Evolutionary conservation across 2,113 vertebrate species (phyloP), one percentile per base, ranked within the genome.

Genomic region (Nyctibius bracteatus): DNA sequence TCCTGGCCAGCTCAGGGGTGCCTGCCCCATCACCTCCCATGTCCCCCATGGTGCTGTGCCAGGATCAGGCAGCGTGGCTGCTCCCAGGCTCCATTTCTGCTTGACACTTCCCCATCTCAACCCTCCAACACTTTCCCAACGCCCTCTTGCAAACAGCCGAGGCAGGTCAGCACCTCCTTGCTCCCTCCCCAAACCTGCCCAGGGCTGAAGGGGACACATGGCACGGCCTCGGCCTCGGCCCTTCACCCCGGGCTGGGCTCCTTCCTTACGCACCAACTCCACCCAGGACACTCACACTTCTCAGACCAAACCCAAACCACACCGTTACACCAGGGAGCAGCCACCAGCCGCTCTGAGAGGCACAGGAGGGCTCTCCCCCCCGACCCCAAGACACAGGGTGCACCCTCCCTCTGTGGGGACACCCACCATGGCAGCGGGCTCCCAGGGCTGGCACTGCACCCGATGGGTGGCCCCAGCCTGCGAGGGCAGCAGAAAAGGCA

Each of bases 321-420:
- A 9, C 18, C 0, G 0, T 62, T 47, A 58, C 28, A 46, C 37
- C n/a, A n/a, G n/a, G n/a, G n/a, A n/a, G n/a, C n/a, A n/a, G 67
- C 51, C 90, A 41, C 31, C 15, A 14, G 43, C 46, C 12, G 19
- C 58, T 70, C 3, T 0, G 31, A 43, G 65, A 30, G 68, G 33
- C 51, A 39, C 0, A 0, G 59, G 39, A 59, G 57, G 22, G 62
- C 22, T 80, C 62, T 75, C 16, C 47, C 30, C 37, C 33, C 71
- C 2, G 5, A 52, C 44, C 49, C 41, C 73, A 22, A 23, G 46
- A 49, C 8, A 6, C 0, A 6, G 46, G 75, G 31, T 14, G 58
- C 12, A 55, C 52, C n/a, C 31, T 68, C 46, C 16, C n/a, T 73
- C 7, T 1, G 9, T 15, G 46, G 52, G 54, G 46, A 14, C 71